A percentile compares a stretch with the other conserved stretches of the same genome.
Conservation (phyloP, 2,797 vertebrate genomes). For the Champsocephalus esox region DNA sequence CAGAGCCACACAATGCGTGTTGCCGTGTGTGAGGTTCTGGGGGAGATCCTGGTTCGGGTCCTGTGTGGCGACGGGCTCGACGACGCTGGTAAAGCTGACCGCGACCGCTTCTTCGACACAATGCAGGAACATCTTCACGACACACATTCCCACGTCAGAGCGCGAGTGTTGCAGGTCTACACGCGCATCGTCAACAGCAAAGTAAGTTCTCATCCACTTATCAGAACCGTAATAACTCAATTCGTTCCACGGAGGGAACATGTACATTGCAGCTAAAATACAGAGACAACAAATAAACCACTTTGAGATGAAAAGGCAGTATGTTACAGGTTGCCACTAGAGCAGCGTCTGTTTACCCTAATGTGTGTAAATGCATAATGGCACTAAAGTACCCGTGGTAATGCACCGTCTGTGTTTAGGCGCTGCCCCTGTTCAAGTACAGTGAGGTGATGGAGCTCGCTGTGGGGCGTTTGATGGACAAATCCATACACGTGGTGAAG, state of each 20-base stretch:
- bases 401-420: slow-evolving; percentile 77
- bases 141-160: slow-evolving; percentile 89
- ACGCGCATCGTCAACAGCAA: slow-evolving; percentile 92
- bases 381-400: neutral
- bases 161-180: slow-evolving; percentile 92
- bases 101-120: slow-evolving; percentile 92
- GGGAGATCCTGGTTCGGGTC: slow-evolving; percentile 90
- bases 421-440: slow-evolving; percentile 91
- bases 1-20: slow-evolving; percentile 93
- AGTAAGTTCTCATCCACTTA: slow-evolving; percentile 71
- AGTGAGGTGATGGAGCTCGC: slow-evolving; percentile 91
- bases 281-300: no score
- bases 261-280: no score
- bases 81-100: slow-evolving; percentile 86
- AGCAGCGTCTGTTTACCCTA: no score
- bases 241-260: no score
- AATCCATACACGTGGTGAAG: slow-evolving; percentile 93
- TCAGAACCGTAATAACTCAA: neutral
- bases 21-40: slow-evolving; percentile 91
- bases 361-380: neutral
- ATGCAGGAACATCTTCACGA: slow-evolving; percentile 94
- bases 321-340: no score
- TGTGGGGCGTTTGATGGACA: slow-evolving; percentile 93
- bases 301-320: no score
- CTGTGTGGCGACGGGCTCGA: slow-evolving; percentile 91